Conservation (phyloP, 2,113 vertebrate species). For the Pachyramphus minor region DNA sequence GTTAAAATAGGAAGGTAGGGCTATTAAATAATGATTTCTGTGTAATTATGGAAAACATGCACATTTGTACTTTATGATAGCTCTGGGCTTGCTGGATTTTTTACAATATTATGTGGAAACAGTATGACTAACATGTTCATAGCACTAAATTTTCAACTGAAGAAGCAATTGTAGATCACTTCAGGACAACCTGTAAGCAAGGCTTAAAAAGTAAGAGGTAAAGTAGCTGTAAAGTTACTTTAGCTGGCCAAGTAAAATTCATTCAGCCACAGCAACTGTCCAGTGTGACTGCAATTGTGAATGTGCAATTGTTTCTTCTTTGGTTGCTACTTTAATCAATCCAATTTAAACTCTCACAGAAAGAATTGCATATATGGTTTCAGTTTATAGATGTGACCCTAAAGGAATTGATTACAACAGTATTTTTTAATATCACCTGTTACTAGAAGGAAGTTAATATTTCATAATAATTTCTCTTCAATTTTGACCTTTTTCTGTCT, state of each 20-base stretch:
- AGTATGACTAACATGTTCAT: background rate
- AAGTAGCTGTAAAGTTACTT: background rate
- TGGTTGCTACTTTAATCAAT: background rate
- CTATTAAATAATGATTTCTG: constrained; percentile 16
- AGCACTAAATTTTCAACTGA: background rate
- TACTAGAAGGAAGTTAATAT: background rate
- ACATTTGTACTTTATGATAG: background rate
- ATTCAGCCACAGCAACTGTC: background rate
- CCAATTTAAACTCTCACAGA: background rate
- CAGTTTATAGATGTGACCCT: background rate
- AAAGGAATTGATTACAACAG: background rate
- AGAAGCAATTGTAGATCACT: background rate
- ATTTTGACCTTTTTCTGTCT: background rate
- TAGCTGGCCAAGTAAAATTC: background rate
- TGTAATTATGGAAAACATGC: constrained; percentile 24
- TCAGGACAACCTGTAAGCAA: background rate
- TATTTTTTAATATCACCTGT: background rate
- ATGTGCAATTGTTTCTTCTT: background rate
- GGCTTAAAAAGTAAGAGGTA: background rate
- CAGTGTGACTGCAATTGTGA: background rate
- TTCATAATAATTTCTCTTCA: background rate
- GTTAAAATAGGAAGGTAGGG: constrained; percentile 15
- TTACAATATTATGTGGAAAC: background rate
- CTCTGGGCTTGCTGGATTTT: constrained; percentile 18
- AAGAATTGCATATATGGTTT: background rate